Base-by-base conservation (phyloP, 2,797 vertebrate species). In the Aphelocoma californica region DNA sequence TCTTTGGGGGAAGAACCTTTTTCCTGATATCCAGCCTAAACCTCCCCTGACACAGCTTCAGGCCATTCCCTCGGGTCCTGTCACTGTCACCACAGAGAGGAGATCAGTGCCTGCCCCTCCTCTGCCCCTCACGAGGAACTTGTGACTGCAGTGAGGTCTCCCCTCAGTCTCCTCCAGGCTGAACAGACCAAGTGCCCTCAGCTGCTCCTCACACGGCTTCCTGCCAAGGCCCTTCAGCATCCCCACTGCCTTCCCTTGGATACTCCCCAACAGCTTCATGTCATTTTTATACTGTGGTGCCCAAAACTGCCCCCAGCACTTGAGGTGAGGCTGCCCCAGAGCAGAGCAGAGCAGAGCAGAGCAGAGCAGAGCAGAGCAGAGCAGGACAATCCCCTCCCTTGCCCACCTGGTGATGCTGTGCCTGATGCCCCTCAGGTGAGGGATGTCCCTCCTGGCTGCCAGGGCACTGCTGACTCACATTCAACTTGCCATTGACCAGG, bases 341-440 rank as follows among this genome's bases (percentile, higher is more conserved):
- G 42, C 42, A 38, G 38, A 38, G 38, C 64, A 77, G 42, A 8
- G 18, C 42, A 44, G 56, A n/a, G n/a, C 56, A 61, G 56, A 40
- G 56, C 0, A 0, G 56, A 38, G 38, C 64, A 77, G 42, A 8
- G 18, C 42, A 44, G 56, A n/a, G n/a, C 56, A 61, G 56, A 40
- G 56, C 0, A 0, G 56, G 34, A 78, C 40, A 86, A 61, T 47
- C 9, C 28, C 36, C 24, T 14, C 29, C 54, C 11, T 12, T 12
- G 9, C 29, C 54, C 0, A 0, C 40, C 64, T 45, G 38, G 32
- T 0, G 0, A 44, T n/a, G 54, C 38, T 53, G 54, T 0, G 4
- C 56, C 40, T 40, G 31, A 40, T 62, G 73, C 2, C 40, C 40
- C n/a, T 3, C 34, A 61, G 47, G n/a, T 34, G 40, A n/a, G 3